phyloP scores from a whole-genome alignment of 2,113 vertebrate genomes.

The Hydropotes inermis region DNA sequence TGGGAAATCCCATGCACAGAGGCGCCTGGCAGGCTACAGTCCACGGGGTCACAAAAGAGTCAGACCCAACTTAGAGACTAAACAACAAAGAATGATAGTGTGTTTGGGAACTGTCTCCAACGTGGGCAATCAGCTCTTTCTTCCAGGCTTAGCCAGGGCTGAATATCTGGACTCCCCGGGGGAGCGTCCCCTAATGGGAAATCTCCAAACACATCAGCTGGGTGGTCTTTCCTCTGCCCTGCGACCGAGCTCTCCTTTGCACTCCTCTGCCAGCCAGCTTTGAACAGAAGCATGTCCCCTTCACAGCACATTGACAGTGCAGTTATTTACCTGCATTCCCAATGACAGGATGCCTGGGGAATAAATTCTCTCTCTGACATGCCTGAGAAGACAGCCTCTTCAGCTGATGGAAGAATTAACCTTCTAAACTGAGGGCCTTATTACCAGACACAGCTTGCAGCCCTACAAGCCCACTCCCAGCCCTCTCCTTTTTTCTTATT shows the following conservation, averaged over 20 bases:
- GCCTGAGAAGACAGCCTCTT: neutral
- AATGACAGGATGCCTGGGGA: neutral
- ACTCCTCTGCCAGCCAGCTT: neutral
- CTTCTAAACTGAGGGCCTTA: neutral
- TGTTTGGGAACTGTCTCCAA: neutral
- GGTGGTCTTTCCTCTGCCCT: neutral
- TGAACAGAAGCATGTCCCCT: neutral
- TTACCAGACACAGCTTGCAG: neutral
- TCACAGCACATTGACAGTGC: neutral
- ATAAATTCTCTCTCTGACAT: neutral
- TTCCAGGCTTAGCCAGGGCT: neutral
- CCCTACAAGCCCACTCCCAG: neutral
- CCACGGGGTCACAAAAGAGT: neutral
- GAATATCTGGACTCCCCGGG: neutral
- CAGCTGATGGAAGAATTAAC: conserved; percentile 24
- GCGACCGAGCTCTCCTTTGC: neutral
- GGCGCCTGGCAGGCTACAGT: neutral
- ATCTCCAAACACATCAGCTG: neutral
- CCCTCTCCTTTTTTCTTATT: neutral
- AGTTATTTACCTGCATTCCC: neutral
- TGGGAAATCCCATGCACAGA: neutral
- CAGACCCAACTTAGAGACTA: neutral
- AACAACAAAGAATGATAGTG: neutral
- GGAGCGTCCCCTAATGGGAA: neutral
- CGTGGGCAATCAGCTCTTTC: neutral